These are phyloP conservation scores for Eulacestoma nigropectus DNA, from an alignment of 2,113 vertebrate species.

Conservation along the genomic window DNA sequence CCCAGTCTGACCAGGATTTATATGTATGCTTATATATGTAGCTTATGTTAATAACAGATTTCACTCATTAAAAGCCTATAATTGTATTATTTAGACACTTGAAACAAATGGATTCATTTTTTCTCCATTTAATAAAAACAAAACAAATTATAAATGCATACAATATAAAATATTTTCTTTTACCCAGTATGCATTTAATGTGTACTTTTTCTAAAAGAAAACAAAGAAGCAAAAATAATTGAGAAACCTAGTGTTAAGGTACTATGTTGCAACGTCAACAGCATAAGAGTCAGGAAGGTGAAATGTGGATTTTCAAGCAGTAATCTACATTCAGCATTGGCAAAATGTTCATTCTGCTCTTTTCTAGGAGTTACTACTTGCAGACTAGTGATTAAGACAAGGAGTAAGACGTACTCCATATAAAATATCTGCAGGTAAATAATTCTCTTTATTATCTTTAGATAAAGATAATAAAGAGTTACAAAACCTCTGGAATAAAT, in stretches of 20 bases:
- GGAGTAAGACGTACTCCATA: neutral
- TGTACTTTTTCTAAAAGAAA: neutral
- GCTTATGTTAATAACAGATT: neutral
- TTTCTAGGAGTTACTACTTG: neutral
- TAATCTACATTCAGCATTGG: neutral
- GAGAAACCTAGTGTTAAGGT: neutral
- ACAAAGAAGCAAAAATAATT: neutral
- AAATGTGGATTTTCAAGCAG: neutral
- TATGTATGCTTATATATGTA: neutral
- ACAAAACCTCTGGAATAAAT: neutral
- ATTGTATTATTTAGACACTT: neutral
- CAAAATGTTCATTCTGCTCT: neutral
- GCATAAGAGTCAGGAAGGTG: neutral
- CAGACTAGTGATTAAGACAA: neutral
- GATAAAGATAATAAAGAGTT: neutral
- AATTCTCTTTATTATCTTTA: neutral
- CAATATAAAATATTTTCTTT: neutral
- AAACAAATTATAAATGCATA: neutral
- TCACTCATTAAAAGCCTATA: neutral
- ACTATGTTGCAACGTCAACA: neutral
- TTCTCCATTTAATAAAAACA: neutral
- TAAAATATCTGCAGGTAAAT: neutral
- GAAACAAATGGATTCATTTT: neutral
- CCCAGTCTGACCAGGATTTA: neutral
- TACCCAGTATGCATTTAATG: neutral